Evolutionary conservation across 1,140 invertebrate genomes (phyloP).

Genomic region (Onthophagus taurus): DNA sequence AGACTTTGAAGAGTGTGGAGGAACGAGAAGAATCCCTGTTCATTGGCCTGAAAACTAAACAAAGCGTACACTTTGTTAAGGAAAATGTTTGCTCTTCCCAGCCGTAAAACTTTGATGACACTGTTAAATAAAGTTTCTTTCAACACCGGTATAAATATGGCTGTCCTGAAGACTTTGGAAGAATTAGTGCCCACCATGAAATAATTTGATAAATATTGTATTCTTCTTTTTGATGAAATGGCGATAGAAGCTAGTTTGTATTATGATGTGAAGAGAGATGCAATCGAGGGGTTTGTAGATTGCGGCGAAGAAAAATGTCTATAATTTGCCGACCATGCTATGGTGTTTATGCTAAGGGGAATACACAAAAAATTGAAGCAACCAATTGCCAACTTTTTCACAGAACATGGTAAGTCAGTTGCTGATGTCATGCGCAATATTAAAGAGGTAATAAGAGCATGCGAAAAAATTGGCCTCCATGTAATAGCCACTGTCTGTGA

Average conservation of each 20-base stretch:
- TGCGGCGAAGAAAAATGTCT: not conserved
- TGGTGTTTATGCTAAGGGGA: conserved; percentile 15
- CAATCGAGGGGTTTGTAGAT: conserved; percentile 4
- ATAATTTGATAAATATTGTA: conserved; percentile 5
- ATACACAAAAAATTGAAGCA: conserved; percentile 15
- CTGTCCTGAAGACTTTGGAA: conserved; percentile 12
- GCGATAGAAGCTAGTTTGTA: not conserved
- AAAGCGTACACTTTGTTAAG: conserved; percentile 16
- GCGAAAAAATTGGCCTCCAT: too few species aligned
- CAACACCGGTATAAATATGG: conserved; percentile 6
- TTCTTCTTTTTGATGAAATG: conserved; percentile 16
- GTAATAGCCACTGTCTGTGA: conserved; percentile 19
- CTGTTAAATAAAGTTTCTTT: conserved; percentile 14
- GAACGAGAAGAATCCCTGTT: conserved; percentile 18
- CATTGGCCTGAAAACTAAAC: conserved; percentile 14
- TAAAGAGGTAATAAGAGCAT: conserved; percentile 11
- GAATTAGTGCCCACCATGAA: conserved; percentile 10
- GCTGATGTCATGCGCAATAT: conserved; percentile 5
- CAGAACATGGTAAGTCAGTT: not conserved
- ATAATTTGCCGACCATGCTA: conserved; percentile 13
- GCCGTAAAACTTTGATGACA: conserved; percentile 8
- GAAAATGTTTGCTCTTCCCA: conserved; percentile 19
- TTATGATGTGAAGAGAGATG: not conserved
- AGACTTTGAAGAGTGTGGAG: conserved; percentile 13
- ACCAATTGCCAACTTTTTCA: conserved; percentile 11